Conservation (phyloP, 2,888 invertebrate species). For the Rhogogaster chlorosoma region DNA sequence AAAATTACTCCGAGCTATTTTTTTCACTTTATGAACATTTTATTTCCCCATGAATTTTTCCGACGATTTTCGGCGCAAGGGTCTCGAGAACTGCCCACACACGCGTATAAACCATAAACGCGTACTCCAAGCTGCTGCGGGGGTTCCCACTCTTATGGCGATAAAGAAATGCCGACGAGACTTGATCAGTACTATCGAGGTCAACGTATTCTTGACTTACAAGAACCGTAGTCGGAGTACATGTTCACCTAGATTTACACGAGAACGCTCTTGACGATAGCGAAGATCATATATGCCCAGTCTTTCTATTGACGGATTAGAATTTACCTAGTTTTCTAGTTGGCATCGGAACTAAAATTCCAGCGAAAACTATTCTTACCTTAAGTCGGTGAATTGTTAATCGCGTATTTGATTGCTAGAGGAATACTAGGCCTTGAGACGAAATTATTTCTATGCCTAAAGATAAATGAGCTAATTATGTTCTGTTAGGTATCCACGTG, state of each 20-base stretch:
- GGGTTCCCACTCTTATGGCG: not conserved
- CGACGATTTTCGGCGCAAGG: not conserved
- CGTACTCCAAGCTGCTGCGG: not conserved
- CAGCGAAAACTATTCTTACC: not conserved
- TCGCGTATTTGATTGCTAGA: not conserved
- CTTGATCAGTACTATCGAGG: slow-evolving; percentile 31
- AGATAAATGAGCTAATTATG: not conserved
- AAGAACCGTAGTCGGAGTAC: slow-evolving; percentile 33
- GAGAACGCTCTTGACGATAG: not conserved
- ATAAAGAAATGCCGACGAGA: slow-evolving; percentile 35
- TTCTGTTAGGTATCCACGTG: not conserved
- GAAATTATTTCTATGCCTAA: not conserved
- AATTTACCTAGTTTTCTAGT: not conserved
- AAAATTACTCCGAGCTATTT: not conserved
- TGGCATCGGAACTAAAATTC: not conserved
- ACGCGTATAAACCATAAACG: not conserved
- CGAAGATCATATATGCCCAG: not conserved
- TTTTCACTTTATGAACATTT: not conserved
- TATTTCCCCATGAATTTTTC: not conserved
- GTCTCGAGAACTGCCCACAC: not conserved
- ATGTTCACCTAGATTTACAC: slow-evolving; percentile 29
- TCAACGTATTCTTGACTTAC: slow-evolving; percentile 29
- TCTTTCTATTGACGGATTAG: not conserved
- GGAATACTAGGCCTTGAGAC: not conserved
- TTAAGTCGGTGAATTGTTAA: not conserved